Percentiles rank a stretch among this genome's conserved stretches.
These are phyloP conservation scores for Artibeus lituratus DNA, from an alignment of 2,797 vertebrate species.

Conservation along the genomic window DNA sequence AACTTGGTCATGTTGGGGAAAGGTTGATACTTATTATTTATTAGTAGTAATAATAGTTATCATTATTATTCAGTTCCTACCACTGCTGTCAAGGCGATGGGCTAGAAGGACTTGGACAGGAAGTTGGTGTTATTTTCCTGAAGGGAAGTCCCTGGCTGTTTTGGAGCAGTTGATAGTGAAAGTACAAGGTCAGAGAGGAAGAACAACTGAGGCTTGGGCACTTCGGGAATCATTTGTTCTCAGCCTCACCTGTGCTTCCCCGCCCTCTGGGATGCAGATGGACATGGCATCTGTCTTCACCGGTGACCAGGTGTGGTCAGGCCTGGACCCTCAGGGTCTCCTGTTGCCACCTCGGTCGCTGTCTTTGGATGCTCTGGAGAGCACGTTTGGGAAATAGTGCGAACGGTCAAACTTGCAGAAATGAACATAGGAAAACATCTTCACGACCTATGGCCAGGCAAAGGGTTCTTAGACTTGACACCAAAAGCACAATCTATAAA, in stretches of 20 bases:
- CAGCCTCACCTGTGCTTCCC: no score
- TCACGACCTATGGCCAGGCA: not conserved
- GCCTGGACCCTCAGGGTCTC: no score
- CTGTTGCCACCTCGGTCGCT: not conserved
- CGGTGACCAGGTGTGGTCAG: not conserved
- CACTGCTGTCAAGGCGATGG: not conserved
- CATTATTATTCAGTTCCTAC: not conserved
- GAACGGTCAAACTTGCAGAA: not conserved
- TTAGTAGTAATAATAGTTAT: not conserved
- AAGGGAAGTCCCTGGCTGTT: not conserved
- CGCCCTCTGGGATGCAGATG: not conserved
- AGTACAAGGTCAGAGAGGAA: not conserved
- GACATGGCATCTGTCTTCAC: not conserved
- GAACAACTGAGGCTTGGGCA: not conserved
- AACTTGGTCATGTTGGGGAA: no score
- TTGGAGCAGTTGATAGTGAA: not conserved
- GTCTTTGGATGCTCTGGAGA: not conserved
- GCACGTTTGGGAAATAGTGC: not conserved
- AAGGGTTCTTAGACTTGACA: not conserved
- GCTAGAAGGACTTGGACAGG: not conserved
- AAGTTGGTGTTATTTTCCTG: not conserved
- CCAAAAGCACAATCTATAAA: not conserved
- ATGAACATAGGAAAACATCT: not conserved
- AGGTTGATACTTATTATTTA: not conserved
- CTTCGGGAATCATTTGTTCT: not conserved